phyloP scores from a whole-genome alignment of 2,113 vertebrate species.

The Gallinago undulata region DNA sequence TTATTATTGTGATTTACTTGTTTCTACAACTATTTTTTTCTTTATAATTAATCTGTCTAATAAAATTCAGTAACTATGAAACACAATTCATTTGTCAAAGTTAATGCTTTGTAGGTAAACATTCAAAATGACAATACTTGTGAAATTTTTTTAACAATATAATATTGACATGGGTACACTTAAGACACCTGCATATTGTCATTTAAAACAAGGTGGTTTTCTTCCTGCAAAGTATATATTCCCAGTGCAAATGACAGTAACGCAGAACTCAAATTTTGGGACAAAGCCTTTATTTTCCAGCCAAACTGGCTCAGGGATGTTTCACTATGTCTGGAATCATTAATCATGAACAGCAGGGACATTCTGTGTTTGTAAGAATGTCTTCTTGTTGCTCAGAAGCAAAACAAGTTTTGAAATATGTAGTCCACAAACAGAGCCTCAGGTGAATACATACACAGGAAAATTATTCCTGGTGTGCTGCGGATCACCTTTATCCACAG shows the following conservation, averaged over 20 bases:
- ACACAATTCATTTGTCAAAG: neutral
- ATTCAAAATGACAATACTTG: neutral
- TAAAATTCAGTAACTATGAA: neutral
- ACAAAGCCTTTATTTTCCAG: neutral
- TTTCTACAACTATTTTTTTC: neutral
- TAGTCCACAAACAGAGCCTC: neutral
- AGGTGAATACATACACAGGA: neutral
- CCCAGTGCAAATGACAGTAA: neutral
- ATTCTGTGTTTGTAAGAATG: neutral
- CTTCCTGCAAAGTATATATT: neutral
- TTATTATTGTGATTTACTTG: neutral
- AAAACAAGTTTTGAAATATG: neutral
- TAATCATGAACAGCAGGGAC: neutral
- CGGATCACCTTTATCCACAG: neutral
- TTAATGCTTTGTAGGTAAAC: neutral
- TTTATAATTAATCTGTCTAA: neutral
- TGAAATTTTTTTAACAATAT: neutral
- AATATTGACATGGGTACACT: neutral
- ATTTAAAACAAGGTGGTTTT: neutral
- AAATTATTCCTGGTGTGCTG: neutral
- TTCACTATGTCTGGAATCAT: neutral
- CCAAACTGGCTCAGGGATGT: neutral
- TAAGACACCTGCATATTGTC: neutral
- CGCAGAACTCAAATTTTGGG: neutral
- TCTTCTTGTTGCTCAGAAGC: neutral